Percentiles rank a stretch among this genome's conserved stretches.
Evolutionary conservation across 2,797 vertebrate genomes (phyloP).

Genomic region (Calcarius lapponicus): DNA sequence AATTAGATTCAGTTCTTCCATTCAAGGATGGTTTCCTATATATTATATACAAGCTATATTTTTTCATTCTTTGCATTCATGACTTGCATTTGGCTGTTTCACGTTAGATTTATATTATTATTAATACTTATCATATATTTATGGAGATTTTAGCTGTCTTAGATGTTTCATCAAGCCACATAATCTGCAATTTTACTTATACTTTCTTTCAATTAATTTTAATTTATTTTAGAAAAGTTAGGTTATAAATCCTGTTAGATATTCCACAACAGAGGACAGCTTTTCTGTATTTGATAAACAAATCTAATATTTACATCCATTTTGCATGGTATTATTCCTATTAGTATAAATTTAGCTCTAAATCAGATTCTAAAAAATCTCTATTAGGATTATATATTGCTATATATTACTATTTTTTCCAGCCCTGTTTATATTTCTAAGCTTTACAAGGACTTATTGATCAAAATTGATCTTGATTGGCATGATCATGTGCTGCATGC

Average conservation of each 20-base stretch:
- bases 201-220: background rate
- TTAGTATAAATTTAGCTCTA: background rate
- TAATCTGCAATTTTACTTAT: background rate
- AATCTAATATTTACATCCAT: background rate
- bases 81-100: background rate
- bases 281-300: background rate
- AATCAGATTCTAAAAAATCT: background rate
- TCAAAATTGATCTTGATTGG: background rate
- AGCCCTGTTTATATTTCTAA: background rate
- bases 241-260: background rate
- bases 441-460: background rate
- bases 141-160: background rate
- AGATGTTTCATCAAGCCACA: background rate
- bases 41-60: background rate
- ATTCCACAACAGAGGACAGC: background rate
- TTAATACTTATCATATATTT: background rate
- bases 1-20: background rate
- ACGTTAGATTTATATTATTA: background rate
- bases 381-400: background rate
- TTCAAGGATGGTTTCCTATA: background rate
- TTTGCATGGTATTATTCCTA: background rate
- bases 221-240: background rate
- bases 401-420: background rate
- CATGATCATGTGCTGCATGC: background rate
- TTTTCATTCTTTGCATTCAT: background rate